These are phyloP conservation scores for Thymallus thymallus DNA, from an alignment of 2,113 vertebrate species.

Conservation along the genomic window DNA sequence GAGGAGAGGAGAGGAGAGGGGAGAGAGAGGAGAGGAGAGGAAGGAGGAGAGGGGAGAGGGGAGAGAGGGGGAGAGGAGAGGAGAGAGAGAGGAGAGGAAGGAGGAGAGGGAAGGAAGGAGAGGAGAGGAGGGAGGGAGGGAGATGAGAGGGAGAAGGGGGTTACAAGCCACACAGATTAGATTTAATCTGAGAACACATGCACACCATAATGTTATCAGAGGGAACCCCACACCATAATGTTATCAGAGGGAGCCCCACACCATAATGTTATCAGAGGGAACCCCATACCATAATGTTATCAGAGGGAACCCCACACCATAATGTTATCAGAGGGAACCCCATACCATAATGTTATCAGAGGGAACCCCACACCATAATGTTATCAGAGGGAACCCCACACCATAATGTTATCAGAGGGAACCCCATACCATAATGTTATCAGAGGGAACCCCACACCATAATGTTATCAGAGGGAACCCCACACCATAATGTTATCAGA, in stretches of 20 bases:
- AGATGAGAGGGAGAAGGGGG: slow-evolving; percentile 2
- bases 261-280: neutral
- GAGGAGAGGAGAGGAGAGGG: no score
- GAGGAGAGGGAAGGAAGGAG: no score
- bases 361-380: no score
- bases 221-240: slow-evolving; percentile 21
- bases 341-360: no score
- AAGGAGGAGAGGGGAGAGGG: no score
- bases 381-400: slow-evolving; percentile 13
- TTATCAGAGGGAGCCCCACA: no score
- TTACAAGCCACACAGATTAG: neutral
- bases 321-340: neutral
- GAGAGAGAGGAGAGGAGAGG: no score
- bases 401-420: neutral
- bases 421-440: slow-evolving; percentile 8
- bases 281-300: slow-evolving; percentile 23
- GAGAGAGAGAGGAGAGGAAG: no score
- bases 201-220: neutral
- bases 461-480: neutral
- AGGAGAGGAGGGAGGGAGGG: neutral
- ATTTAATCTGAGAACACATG: slow-evolving; percentile 27
- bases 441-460: slow-evolving; percentile 15
- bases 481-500: neutral
- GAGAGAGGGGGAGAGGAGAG: no score
- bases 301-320: no score